Evolutionary conservation across 2,888 invertebrate species (phyloP).

Genomic region (Cremastinae sp.): DNA sequence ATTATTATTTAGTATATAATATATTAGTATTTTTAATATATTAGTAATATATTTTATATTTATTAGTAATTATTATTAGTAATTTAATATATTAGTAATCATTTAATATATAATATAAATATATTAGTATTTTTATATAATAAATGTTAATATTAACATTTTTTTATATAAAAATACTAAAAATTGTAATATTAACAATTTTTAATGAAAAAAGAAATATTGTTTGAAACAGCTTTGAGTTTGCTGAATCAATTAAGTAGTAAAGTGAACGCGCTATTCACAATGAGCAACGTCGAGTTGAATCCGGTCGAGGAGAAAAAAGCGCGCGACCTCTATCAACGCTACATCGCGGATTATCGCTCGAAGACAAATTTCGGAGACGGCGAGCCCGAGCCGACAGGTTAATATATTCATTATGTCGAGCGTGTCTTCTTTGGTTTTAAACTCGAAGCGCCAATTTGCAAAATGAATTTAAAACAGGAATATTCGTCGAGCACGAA

Average conservation of each 20-base stretch:
- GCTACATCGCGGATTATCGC: conserved; percentile 72
- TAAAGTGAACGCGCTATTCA: conserved; percentile 69
- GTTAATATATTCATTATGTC: conserved; percentile 60
- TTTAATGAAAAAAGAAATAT: background rate
- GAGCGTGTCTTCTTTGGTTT: background rate
- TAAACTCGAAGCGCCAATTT: background rate
- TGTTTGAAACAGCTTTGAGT: conserved; percentile 65
- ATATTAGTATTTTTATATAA: no score
- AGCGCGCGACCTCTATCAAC: conserved; percentile 73
- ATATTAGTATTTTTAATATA: no score
- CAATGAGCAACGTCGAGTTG: conserved; percentile 71
- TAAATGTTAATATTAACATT: no score
- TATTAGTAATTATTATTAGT: no score
- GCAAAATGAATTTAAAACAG: conserved; percentile 21
- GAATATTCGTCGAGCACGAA: conserved; percentile 80
- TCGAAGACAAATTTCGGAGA: conserved; percentile 66
- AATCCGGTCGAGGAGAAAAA: conserved; percentile 68
- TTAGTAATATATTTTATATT: no score
- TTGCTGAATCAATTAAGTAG: conserved; percentile 70
- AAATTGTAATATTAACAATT: no score
- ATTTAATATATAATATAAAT: no score
- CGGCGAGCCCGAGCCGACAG: conserved; percentile 67
- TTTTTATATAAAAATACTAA: no score
- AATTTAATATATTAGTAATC: no score
- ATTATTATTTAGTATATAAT: no score